Base-by-base conservation (phyloP, 2,113 vertebrate species). In the Prionailurus bengalensis region DNA sequence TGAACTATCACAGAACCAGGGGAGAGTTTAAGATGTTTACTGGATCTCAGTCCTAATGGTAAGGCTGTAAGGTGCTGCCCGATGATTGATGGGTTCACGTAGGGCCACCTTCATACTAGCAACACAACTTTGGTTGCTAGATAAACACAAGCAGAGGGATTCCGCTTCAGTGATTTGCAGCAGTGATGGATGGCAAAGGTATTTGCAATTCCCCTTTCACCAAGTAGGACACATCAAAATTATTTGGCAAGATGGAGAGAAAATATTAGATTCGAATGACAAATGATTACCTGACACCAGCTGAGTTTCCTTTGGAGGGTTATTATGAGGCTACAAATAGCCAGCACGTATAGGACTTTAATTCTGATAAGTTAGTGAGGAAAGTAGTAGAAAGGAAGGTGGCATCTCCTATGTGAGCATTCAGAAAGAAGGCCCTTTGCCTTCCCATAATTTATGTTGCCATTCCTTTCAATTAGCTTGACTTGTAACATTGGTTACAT, bases 21-120 rank as follows among this genome's bases (percentile, higher is more conserved):
- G 29, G 85, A 96, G 76, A 95, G 95, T 97, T 98, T 97, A 98
- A 97, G 96, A 51, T 91, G 19, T 92, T 96, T 91, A 85, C 89
- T 95, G 84, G 65, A 80, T 94, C 87, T 97, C 94, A 84, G 25
- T 94, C 90, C 87, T 97, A 92, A 98, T 83, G 76, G 87, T 11
- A n/a, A 97, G 94, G 78, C 89, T 95, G 95, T 96, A 97, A 89
- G 74, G 3, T 0, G 96, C 96, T 94, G 65, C 48, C 39, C 0
- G 10, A 97, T 99, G 99, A 99, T 82, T 99, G 99, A 99, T 98
- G 99, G 98, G 99, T 99, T 99, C 99, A 99, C 99, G 98, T 99
- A 99, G 99, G 98, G 98, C 89, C 91, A 99, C 98, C 98, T 99
- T 98, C 92, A 91, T 98, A 95, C 96, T 99, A 98, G 99, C 99